phyloP scores from a whole-genome alignment of 2,113 vertebrate species.

The Ctenomys sociabilis region DNA sequence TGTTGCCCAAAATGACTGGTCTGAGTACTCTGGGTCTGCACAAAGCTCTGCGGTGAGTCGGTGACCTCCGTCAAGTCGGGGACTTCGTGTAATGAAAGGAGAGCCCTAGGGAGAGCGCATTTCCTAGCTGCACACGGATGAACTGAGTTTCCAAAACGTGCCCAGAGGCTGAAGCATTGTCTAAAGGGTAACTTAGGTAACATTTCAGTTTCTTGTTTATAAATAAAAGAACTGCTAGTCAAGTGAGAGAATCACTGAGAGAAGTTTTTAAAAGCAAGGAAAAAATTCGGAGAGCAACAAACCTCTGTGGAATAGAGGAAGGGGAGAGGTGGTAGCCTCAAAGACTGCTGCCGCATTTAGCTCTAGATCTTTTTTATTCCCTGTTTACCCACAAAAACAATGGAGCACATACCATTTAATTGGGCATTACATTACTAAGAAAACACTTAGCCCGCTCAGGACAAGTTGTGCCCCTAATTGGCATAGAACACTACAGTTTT shows the following conservation, averaged over 20 bases:
- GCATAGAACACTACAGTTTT: background rate
- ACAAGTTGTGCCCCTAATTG: background rate
- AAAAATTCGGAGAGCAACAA: background rate
- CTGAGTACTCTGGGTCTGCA: background rate
- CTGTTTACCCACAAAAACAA: background rate
- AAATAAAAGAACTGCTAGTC: background rate
- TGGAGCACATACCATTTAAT: background rate
- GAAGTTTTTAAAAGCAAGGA: background rate
- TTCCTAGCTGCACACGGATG: background rate
- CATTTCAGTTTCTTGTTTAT: constrained; percentile 27
- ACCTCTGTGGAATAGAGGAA: accelerated
- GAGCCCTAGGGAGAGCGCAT: constrained; percentile 29
- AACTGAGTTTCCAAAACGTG: background rate
- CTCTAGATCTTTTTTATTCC: background rate
- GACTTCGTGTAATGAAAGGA: background rate
- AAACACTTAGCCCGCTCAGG: no score
- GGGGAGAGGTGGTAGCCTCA: accelerated
- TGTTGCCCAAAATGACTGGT: background rate
- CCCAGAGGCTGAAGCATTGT: background rate
- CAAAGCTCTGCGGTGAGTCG: background rate
- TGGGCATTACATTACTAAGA: background rate
- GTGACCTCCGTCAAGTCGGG: background rate
- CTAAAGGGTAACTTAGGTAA: background rate
- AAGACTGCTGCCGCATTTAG: background rate
- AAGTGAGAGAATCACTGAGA: background rate